Evolutionary conservation across 2,797 vertebrate genomes (phyloP).

Genomic region (Rousettus madagascariensis): DNA sequence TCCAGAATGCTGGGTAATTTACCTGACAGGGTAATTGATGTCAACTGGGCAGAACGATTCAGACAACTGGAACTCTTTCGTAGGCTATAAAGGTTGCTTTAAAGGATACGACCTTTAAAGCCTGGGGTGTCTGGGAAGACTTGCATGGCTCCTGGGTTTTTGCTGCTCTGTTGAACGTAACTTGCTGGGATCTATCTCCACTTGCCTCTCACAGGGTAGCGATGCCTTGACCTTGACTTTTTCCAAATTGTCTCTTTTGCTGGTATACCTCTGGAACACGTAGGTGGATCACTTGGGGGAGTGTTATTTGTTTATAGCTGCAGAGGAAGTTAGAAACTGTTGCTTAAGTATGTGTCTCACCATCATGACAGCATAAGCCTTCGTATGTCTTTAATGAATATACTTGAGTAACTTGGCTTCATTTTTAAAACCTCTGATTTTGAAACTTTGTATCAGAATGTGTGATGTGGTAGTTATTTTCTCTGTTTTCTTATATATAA

Average conservation of each 20-base stretch:
- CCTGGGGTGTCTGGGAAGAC: not conserved
- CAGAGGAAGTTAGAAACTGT: slow-evolving; percentile 14
- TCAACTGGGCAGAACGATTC: not conserved
- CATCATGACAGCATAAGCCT: not conserved
- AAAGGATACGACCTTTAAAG: not conserved
- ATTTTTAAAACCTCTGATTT: slow-evolving; percentile 2
- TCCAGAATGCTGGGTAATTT: slow-evolving; percentile 30
- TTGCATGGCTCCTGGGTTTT: not conserved
- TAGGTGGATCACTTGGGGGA: not conserved
- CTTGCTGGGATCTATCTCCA: not conserved
- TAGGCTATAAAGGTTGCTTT: not conserved
- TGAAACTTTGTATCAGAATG: slow-evolving; percentile 10
- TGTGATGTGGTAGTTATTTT: not conserved
- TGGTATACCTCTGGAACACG: not conserved
- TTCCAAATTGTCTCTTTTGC: not conserved
- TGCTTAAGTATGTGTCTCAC: not conserved
- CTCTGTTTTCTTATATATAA: not conserved
- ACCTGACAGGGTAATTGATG: not conserved
- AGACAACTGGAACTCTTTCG: slow-evolving; percentile 2
- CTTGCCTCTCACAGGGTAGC: not conserved
- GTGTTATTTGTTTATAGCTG: slow-evolving; percentile 15
- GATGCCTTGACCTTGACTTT: not conserved
- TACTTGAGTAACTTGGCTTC: not conserved
- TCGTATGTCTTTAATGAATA: not conserved
- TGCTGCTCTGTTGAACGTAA: not conserved